These are phyloP conservation scores for Amyelois transitella DNA, from an alignment of 1,140 invertebrate species.

Conservation along the genomic window DNA sequence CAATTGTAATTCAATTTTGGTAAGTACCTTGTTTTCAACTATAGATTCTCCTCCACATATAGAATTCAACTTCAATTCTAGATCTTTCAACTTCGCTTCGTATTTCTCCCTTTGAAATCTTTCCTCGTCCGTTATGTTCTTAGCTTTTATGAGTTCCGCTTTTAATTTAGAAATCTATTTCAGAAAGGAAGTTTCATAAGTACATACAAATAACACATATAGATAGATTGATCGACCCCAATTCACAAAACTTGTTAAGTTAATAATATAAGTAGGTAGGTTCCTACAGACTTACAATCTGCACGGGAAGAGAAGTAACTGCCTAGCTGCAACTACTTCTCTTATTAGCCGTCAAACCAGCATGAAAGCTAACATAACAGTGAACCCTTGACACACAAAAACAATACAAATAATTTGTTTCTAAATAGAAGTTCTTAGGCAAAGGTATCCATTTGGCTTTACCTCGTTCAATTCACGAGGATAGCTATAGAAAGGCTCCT, in stretches of 20 bases:
- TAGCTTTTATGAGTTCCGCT: slow-evolving; percentile 53
- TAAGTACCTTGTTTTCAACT: slow-evolving; percentile 23
- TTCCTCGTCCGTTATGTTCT: slow-evolving; percentile 72
- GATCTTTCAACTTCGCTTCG: slow-evolving; percentile 74
- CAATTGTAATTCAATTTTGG: background rate
- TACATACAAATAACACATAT: background rate
- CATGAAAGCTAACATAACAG: no score
- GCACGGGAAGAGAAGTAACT: no score
- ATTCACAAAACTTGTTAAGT: no score
- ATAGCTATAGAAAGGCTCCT: background rate
- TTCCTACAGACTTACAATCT: no score
- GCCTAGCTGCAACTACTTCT: no score
- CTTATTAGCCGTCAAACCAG: no score
- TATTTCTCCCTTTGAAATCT: slow-evolving; percentile 54
- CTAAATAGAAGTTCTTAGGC: no score
- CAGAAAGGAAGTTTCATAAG: background rate
- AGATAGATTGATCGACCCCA: no score
- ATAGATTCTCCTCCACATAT: slow-evolving; percentile 32
- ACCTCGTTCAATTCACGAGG: background rate
- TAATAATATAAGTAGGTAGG: no score
- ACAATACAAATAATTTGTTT: no score
- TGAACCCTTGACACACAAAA: no score
- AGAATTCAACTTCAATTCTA: slow-evolving; percentile 66
- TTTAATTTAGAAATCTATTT: slow-evolving; percentile 41
- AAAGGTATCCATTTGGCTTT: no score